Base-by-base conservation (phyloP, 92 coral and sea anemone genomes). In the Epizoanthus ramosus region DNA sequence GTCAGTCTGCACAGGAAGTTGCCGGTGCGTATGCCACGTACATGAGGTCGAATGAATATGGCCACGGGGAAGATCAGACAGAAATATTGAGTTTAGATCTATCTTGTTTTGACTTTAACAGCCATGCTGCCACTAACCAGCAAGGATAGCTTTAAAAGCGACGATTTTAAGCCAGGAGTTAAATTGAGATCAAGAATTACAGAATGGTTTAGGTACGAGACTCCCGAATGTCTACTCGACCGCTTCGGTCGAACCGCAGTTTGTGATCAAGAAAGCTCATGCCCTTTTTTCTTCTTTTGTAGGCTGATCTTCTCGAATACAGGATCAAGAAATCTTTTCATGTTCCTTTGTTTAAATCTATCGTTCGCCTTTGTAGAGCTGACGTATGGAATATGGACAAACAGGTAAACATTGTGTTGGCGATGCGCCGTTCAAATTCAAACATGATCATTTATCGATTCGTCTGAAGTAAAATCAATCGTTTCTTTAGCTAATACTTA, bases 361-460 rank as follows among this genome's bases (percentile, higher is more conserved):
- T 96, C 99, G 2, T 96, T 96, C 80, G 99, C 99, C 8, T 96
- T 96, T 69, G 97, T 96, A 63, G 99, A 96, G 71, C 79, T 96
- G 79, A 10, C 89, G 9, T 96, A 96, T 74, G 99, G 99, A 77
- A 94, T 96, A 90, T 96, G 98, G 99, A 96, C 99, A 3, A 96
- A 96, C 89, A 96, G 99, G 99, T 94, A 70, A 1, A 47, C 15
- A 47, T 10, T 47, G 15, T 47, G 54, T 47, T 47, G 14, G 54
- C 54, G 54, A 66, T 15, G 71, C 50, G 39, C n/a, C 70, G 33
- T 67, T 67, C 71, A 15, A 67, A 15, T 23, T 8, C 7, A 0
- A 15, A 9, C 15, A 47, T 47, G 54, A 47, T 47, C 6, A 8
- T 47, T 28, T 28, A 28, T 28, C 31, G 31, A 28, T 28, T 28